phyloP scores from a whole-genome alignment of 2,113 vertebrate species.

The Propithecus coquereli region DNA sequence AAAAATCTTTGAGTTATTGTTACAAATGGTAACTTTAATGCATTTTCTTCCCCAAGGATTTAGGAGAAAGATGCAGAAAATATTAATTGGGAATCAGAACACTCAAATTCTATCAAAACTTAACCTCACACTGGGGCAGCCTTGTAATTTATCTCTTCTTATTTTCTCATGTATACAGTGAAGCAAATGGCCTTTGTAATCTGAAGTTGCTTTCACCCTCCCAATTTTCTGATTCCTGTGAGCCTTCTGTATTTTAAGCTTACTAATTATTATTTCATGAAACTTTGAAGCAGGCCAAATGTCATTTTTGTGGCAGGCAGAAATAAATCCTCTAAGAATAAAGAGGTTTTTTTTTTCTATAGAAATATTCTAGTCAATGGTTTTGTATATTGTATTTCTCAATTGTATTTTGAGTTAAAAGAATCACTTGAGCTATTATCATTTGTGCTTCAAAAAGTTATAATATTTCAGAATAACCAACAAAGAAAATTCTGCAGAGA shows the following conservation, averaged over 20 bases:
- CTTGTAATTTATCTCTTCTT: not conserved
- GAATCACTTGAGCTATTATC: not conserved
- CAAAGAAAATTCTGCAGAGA: not conserved
- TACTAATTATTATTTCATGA: slow-evolving; percentile 1
- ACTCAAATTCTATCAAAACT: not conserved
- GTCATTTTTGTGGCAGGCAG: not conserved
- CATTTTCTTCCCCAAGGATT: not conserved
- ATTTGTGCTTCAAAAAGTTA: not conserved
- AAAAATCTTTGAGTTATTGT: not conserved
- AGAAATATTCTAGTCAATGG: not conserved
- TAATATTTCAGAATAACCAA: not conserved
- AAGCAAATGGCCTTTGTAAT: not conserved
- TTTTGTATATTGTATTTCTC: slow-evolving; percentile 40
- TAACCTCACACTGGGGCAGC: not conserved
- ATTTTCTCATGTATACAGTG: not conserved
- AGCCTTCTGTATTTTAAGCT: not conserved
- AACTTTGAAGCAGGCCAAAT: not conserved
- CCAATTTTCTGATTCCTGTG: not conserved
- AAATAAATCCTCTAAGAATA: slow-evolving; percentile 10
- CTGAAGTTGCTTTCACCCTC: not conserved
- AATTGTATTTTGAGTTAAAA: slow-evolving; percentile 34
- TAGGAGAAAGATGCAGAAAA: not conserved
- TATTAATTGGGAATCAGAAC: not conserved
- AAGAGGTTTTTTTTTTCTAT: not conserved
- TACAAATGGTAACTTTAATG: not conserved